Conservation (phyloP, 2,797 vertebrate genomes). For the Cossypha niveicapilla region DNA sequence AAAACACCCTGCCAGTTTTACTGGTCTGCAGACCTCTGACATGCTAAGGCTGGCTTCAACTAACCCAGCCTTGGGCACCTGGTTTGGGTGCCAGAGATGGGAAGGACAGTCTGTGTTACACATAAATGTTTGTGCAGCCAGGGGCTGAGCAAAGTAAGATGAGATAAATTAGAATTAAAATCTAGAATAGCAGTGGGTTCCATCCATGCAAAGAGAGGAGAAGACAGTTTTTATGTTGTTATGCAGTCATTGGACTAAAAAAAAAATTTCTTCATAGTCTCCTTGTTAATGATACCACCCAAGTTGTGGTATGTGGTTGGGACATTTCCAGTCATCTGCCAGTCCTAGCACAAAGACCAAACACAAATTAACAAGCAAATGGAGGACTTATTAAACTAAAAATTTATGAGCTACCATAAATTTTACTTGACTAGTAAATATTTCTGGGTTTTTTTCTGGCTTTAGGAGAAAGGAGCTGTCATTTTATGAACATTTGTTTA, state of each 20-base stretch:
- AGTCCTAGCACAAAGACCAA: neutral
- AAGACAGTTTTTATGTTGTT: neutral
- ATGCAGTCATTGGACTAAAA: neutral
- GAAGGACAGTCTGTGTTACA: neutral
- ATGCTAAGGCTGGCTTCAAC: neutral
- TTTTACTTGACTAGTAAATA: neutral
- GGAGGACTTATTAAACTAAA: neutral
- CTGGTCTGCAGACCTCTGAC: neutral
- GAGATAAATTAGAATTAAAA: neutral
- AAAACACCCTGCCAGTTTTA: neutral
- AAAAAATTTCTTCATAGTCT: neutral
- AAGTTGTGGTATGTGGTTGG: fast-evolving
- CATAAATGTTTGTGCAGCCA: neutral
- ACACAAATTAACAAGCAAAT: neutral
- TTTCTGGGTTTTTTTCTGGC: neutral
- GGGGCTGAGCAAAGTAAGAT: neutral
- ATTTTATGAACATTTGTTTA: neutral
- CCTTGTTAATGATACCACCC: neutral
- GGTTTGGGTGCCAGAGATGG: neutral
- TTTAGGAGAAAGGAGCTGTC: neutral
- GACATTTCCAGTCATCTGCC: neutral
- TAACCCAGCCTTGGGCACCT: neutral
- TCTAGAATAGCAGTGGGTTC: neutral
- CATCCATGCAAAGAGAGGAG: neutral
- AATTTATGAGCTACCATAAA: neutral